Evolutionary conservation across 2,888 invertebrate species (phyloP).

Genomic region (Cremastobaeus sp.): DNA sequence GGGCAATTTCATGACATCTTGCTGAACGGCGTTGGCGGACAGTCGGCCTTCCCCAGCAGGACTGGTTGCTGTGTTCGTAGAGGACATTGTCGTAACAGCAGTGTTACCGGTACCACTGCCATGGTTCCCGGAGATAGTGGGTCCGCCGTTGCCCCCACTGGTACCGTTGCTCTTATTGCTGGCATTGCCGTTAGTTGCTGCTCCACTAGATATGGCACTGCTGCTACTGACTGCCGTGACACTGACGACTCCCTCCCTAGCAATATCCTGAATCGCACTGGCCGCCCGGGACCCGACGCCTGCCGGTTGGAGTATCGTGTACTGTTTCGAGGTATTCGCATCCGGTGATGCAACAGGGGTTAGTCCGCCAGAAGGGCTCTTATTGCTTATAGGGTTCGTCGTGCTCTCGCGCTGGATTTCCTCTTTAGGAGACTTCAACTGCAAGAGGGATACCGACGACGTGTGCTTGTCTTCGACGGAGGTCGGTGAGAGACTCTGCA

Average conservation of each 20-base stretch:
- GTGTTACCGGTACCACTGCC: constrained; percentile 53
- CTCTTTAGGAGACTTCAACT: constrained; percentile 79
- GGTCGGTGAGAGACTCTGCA: constrained; percentile 69
- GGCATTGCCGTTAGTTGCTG: constrained; percentile 71
- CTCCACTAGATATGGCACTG: constrained; percentile 68
- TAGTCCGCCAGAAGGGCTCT: constrained; percentile 68
- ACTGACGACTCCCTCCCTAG: constrained; percentile 83
- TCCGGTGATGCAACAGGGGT: constrained; percentile 78
- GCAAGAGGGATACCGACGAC: constrained; percentile 76
- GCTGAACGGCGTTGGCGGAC: constrained; percentile 60
- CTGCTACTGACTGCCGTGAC: constrained; percentile 80
- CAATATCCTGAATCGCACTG: constrained; percentile 88
- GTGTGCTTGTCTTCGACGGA: constrained; percentile 78
- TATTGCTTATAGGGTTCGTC: constrained; percentile 66
- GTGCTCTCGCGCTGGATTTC: constrained; percentile 69
- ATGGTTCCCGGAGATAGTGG: constrained; percentile 38
- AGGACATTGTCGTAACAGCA: constrained; percentile 68
- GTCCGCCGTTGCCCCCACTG: constrained; percentile 54
- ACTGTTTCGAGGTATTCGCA: constrained; percentile 85
- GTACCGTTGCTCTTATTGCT: constrained; percentile 63
- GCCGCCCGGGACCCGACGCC: constrained; percentile 89
- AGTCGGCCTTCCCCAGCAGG: constrained; percentile 68
- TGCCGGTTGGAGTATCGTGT: constrained; percentile 92
- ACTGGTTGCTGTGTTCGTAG: constrained; percentile 69
- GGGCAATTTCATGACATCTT: constrained; percentile 72